phyloP scores from a whole-genome alignment of 2,113 vertebrate species.

The Himantopus leucocephalus region DNA sequence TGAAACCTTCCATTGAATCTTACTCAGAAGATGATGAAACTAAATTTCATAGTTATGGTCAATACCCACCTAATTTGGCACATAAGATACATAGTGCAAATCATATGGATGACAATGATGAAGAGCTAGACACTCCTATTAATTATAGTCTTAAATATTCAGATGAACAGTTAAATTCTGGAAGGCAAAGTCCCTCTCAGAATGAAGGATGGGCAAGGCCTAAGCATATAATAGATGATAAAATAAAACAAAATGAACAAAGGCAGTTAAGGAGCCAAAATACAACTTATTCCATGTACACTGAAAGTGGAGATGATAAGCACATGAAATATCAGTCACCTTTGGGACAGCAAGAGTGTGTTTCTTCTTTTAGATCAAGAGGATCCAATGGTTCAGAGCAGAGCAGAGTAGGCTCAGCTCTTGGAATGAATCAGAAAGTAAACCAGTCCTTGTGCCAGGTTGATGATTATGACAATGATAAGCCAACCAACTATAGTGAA shows the following conservation, averaged over 20 bases:
- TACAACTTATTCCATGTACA: constrained; percentile 70
- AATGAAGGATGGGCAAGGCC: constrained; percentile 84
- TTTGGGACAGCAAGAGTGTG: constrained; percentile 78
- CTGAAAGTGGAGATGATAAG: constrained; percentile 77
- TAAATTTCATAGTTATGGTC: constrained; percentile 89
- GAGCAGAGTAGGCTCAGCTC: constrained; percentile 69
- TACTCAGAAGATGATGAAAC: constrained; percentile 87
- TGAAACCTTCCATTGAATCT: constrained; percentile 85
- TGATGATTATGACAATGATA: constrained; percentile 78
- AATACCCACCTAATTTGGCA: constrained; percentile 91
- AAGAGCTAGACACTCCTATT: constrained; percentile 91
- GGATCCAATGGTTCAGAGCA: constrained; percentile 74
- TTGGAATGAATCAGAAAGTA: constrained; percentile 79
- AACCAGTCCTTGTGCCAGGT: constrained; percentile 78
- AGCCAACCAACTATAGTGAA: constrained; percentile 82
- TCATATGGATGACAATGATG: constrained; percentile 91
- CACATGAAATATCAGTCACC: constrained; percentile 77
- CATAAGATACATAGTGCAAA: constrained; percentile 96
- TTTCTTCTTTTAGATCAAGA: constrained; percentile 76
- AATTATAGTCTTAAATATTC: constrained; percentile 96
- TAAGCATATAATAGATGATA: constrained; percentile 80
- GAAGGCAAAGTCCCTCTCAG: constrained; percentile 89
- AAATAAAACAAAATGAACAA: constrained; percentile 79
- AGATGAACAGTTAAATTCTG: constrained; percentile 92
- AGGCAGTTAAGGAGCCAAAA: constrained; percentile 76